phyloP scores from a whole-genome alignment of 2,113 vertebrate species.

The Lanius ludovicianus region DNA sequence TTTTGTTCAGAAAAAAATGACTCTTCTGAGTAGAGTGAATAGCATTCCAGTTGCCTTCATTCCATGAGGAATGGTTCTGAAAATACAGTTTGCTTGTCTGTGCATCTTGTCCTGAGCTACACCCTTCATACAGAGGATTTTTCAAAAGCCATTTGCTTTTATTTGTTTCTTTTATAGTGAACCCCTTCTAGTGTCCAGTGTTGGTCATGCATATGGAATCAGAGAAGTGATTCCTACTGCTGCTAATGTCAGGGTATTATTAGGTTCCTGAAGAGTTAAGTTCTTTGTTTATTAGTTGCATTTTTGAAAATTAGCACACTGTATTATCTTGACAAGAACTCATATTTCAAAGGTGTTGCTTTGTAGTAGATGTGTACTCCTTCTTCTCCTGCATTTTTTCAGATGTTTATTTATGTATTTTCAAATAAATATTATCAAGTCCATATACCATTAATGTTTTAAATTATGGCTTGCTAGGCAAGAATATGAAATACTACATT shows the following conservation, averaged over 20 bases:
- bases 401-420: not conserved
- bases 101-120: not conserved
- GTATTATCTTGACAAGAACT: not conserved
- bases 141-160: not conserved
- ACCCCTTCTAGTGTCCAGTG: not conserved
- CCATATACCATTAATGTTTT: not conserved
- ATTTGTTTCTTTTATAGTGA: not conserved
- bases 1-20: not conserved
- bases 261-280: not conserved
- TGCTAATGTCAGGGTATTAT: not conserved
- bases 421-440: not conserved
- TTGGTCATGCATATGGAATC: not conserved
- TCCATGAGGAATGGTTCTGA: not conserved
- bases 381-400: not conserved
- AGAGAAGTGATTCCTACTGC: not conserved
- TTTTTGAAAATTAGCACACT: slow-evolving; percentile 6
- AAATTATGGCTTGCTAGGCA: not conserved
- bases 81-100: not conserved
- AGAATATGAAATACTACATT: not conserved
- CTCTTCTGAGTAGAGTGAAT: not conserved
- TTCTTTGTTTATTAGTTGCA: not conserved
- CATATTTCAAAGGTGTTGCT: not conserved
- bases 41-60: not conserved
- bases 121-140: not conserved
- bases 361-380: not conserved